A percentile compares a stretch with the other conserved stretches of the same genome.
Evolutionary conservation across 2,113 vertebrate species (phyloP).

Genomic region (Sceloporus tristichus): DNA sequence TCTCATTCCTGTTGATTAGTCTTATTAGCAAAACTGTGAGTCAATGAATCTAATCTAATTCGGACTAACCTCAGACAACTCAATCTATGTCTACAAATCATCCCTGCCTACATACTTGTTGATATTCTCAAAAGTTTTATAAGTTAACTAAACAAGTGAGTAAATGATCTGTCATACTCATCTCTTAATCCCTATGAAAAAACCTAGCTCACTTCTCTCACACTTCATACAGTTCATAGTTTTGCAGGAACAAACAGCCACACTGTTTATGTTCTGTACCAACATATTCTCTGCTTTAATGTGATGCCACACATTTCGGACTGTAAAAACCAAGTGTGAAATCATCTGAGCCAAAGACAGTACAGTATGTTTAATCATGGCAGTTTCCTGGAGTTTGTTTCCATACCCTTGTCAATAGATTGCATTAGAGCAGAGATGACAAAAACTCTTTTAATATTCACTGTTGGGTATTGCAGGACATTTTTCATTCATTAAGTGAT

Average conservation of each 20-base stretch:
- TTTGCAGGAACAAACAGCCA: constrained; percentile 69
- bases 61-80: too few relatives aligned
- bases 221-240: constrained; percentile 1
- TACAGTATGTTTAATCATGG: constrained; percentile 66
- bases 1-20: too few relatives aligned
- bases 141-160: constrained; percentile 2
- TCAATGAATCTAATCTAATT: too few relatives aligned
- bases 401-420: constrained; percentile 60
- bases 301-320: constrained; percentile 68
- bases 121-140: not conserved
- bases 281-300: constrained; percentile 66
- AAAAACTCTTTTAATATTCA: constrained; percentile 54
- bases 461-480: constrained; percentile 64
- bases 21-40: too few relatives aligned
- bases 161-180: not conserved
- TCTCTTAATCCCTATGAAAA: constrained; percentile 2
- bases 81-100: not conserved
- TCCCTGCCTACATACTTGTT: not conserved
- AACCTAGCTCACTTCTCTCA: constrained; percentile 38
- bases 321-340: constrained; percentile 64
- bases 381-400: constrained; percentile 41
- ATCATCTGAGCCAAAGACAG: constrained; percentile 57
- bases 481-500: constrained; percentile 61
- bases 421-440: constrained; percentile 62
- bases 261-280: constrained; percentile 48